These are phyloP conservation scores for Caretta caretta DNA, from an alignment of 2,113 vertebrate genomes.

Conservation along the genomic window DNA sequence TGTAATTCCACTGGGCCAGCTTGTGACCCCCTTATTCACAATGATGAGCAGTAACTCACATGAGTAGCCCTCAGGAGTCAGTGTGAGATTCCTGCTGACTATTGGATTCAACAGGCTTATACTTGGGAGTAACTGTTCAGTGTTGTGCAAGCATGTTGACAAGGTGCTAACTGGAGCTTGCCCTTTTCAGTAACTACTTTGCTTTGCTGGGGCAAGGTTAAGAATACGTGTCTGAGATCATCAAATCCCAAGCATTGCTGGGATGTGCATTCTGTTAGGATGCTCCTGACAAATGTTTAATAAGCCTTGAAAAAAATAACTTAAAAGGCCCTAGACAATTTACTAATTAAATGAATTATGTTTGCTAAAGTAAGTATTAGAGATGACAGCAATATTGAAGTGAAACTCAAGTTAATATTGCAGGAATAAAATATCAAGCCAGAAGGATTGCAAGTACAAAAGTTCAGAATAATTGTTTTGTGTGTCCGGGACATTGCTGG, in stretches of 20 bases:
- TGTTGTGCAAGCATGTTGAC: not conserved
- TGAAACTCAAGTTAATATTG: conserved; percentile 7
- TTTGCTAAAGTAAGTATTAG: conserved; percentile 44
- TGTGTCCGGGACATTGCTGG: not conserved
- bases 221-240: not conserved
- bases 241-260: not conserved
- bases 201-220: not conserved
- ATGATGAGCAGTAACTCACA: fast-evolving
- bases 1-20: not conserved
- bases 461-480: not conserved
- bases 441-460: not conserved
- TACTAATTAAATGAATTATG: conserved; percentile 42
- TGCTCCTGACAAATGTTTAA: conserved; percentile 31
- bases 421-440: conserved; percentile 13
- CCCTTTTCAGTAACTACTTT: not conserved
- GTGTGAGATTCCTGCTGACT: not conserved
- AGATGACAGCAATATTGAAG: conserved; percentile 10
- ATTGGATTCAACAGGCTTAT: fast-evolving
- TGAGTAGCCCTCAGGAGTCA: not conserved
- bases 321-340: conserved; percentile 5
- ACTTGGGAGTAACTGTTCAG: not conserved
- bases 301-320: conserved; percentile 16
- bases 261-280: not conserved
- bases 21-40: not conserved
- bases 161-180: not conserved